A percentile compares a stretch with the other conserved stretches of the same genome.
phyloP scores from a whole-genome alignment of 2,797 vertebrate genomes.

The Dipus sagitta region DNA sequence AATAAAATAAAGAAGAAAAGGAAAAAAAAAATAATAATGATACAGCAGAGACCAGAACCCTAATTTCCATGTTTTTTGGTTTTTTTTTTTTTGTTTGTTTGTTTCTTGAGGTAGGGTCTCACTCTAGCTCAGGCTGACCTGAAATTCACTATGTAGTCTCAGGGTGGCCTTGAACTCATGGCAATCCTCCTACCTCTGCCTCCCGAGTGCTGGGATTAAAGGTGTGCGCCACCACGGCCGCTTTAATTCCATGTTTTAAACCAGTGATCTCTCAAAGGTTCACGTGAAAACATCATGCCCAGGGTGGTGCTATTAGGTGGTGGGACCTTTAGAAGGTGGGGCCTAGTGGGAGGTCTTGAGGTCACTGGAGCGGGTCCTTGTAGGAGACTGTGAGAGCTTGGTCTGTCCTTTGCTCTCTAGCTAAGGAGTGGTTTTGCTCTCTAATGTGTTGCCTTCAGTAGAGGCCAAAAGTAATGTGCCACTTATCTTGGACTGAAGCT shows the following conservation, averaged over 20 bases:
- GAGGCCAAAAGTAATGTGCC: background rate
- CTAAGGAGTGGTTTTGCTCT: background rate
- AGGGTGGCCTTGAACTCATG: too few species aligned
- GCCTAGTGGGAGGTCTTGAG: background rate
- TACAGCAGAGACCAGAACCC: conserved; percentile 13
- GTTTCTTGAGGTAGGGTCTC: too few species aligned
- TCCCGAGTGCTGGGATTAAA: too few species aligned
- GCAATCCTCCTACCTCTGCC: too few species aligned
- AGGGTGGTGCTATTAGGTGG: background rate
- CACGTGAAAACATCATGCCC: background rate
- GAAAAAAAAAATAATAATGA: background rate
- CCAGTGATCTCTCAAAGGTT: background rate
- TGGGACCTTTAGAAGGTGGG: background rate
- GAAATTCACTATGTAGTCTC: too few species aligned
- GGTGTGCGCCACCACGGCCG: too few species aligned
- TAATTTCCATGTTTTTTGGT: too few species aligned
- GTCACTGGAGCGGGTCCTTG: background rate
- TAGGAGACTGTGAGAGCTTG: background rate
- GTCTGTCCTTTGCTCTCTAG: background rate
- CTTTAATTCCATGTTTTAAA: too few species aligned
- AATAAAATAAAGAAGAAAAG: too few species aligned
- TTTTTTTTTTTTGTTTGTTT: too few species aligned
- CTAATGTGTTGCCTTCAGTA: background rate
- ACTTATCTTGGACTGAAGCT: background rate
- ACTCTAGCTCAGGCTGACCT: too few species aligned